Percentiles rank a stretch among this genome's conserved stretches.
Conservation (phyloP, 2,888 invertebrate genomes). For the Spatulosminthurus flaviceps region DNA sequence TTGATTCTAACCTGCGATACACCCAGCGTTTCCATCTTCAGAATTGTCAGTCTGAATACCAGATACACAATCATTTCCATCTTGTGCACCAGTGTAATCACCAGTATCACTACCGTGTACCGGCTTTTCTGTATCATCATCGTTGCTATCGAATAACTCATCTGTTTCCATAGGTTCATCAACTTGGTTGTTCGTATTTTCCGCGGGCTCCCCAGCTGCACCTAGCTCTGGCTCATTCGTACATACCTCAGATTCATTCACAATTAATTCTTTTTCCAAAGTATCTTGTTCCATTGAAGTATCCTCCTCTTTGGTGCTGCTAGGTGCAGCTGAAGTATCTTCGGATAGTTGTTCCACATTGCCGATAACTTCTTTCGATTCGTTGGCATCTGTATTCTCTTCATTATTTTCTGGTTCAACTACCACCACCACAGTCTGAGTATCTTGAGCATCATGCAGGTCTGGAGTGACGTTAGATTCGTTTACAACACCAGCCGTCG, state of each 20-base stretch:
- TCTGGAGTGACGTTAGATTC: constrained; percentile 11
- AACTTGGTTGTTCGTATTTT: background rate
- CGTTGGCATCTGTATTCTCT: background rate
- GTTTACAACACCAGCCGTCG: background rate
- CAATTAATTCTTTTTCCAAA: background rate
- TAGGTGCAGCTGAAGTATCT: background rate
- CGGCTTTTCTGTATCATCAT: constrained; percentile 57
- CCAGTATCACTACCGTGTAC: background rate
- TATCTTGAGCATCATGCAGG: constrained; percentile 3
- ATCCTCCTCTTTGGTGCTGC: background rate
- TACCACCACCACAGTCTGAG: constrained; percentile 5
- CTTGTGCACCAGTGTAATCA: background rate
- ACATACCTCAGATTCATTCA: background rate
- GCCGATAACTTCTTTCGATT: background rate
- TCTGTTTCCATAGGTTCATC: constrained; percentile 50
- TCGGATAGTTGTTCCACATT: background rate
- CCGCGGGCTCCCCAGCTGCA: background rate
- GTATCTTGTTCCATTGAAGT: background rate
- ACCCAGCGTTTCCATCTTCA: background rate
- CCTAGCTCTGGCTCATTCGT: background rate
- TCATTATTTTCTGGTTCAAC: constrained; percentile 19
- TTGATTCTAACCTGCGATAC: background rate
- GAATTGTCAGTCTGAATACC: constrained; percentile 6
- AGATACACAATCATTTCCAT: background rate
- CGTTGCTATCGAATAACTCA: constrained; percentile 50